Conservation (phyloP, 1,140 invertebrate genomes). For the Sinella curviseta region DNA sequence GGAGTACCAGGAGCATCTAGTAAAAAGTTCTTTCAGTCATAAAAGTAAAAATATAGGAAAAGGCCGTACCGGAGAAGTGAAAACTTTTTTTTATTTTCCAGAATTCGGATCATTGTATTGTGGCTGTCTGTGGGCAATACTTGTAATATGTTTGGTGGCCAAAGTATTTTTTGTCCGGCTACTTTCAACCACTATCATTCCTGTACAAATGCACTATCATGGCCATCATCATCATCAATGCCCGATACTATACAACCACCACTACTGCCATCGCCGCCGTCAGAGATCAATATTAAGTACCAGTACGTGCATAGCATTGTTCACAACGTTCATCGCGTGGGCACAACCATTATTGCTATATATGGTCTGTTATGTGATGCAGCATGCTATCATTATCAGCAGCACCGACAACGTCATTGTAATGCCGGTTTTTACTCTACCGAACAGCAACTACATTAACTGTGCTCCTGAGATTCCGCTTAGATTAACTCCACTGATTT, state of each 20-base stretch:
- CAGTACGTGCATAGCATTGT: conserved; percentile 18
- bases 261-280: background rate
- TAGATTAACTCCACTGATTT: conserved; percentile 12
- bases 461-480: background rate
- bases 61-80: background rate
- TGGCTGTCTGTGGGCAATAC: background rate
- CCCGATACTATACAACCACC: background rate
- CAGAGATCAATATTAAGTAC: conserved; percentile 26
- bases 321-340: background rate
- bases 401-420: background rate
- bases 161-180: background rate
- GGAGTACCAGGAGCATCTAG: background rate
- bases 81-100: background rate
- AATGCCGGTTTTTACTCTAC: background rate
- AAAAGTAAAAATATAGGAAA: background rate
- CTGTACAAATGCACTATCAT: background rate
- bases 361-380: background rate
- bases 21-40: background rate
- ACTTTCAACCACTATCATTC: background rate
- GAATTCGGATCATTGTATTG: conserved; percentile 11
- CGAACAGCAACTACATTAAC: too few relatives aligned
- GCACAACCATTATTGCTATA: background rate
- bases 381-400: background rate
- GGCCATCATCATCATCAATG: background rate
- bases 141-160: background rate